Percentiles rank a stretch among this genome's conserved stretches.
Conservation (phyloP, 2,797 vertebrate genomes). For the Champsocephalus esox region DNA sequence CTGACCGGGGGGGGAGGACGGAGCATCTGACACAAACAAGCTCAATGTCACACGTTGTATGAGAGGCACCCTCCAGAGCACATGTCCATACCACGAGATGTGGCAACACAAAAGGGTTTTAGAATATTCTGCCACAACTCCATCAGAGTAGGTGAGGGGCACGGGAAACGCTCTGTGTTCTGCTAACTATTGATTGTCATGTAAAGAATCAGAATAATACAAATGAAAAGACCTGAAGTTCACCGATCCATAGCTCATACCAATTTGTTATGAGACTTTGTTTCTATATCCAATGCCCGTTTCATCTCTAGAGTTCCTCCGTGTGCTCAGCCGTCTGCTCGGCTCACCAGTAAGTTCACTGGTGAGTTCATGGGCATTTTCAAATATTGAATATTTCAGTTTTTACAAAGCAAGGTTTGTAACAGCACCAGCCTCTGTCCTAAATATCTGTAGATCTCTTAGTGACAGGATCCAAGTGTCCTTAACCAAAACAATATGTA, state of each 20-base stretch:
- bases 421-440: neutral
- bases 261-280: too few relatives aligned
- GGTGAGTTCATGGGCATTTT: too few relatives aligned
- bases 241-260: too few relatives aligned
- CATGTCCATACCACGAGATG: neutral
- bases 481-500: neutral
- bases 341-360: neutral
- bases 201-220: neutral
- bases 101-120: neutral
- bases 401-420: too few relatives aligned
- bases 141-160: neutral
- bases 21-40: conserved; percentile 64
- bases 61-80: neutral
- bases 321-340: too few relatives aligned
- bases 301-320: too few relatives aligned
- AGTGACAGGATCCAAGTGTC: neutral
- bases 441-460: neutral
- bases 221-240: neutral
- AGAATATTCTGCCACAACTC: too few relatives aligned
- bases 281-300: too few relatives aligned
- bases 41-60: neutral
- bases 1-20: conserved; percentile 73
- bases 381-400: too few relatives aligned
- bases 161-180: too few relatives aligned
- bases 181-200: neutral